Evolutionary conservation across 2,888 invertebrate genomes (phyloP).

Genomic region (Theretra japonica): DNA sequence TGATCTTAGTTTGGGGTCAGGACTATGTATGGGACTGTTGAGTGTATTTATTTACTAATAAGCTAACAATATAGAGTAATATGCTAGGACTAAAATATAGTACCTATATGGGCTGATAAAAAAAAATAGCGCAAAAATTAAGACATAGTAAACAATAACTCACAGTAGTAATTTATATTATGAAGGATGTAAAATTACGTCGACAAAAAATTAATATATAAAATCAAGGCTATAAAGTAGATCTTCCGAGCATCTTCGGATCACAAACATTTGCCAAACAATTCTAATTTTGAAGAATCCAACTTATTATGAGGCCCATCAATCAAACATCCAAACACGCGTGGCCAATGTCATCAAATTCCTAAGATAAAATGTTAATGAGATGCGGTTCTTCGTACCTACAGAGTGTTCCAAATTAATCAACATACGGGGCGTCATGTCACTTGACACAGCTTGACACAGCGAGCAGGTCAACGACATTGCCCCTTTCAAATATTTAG

Average conservation of each 20-base stretch:
- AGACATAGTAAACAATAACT: background rate
- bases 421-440: constrained; percentile 24
- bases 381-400: background rate
- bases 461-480: constrained; percentile 13
- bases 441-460: constrained; percentile 15
- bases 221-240: too few relatives aligned
- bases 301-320: background rate
- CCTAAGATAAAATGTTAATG: background rate
- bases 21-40: too few relatives aligned
- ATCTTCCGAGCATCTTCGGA: background rate
- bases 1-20: too few relatives aligned
- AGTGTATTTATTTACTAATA: too few relatives aligned
- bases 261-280: constrained; percentile 1
- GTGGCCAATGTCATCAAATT: background rate
- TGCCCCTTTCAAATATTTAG: constrained; percentile 25
- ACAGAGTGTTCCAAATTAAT: constrained; percentile 22
- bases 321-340: background rate
- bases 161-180: background rate
- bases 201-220: background rate
- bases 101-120: too few relatives aligned
- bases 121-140: too few relatives aligned
- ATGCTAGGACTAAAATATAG: too few relatives aligned
- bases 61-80: too few relatives aligned
- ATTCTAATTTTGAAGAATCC: background rate
- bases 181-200: background rate